Evolutionary conservation across 1,140 invertebrate genomes (phyloP), one percentile per base, ranked within the genome.

Genomic region (Andricus grossulariae): DNA sequence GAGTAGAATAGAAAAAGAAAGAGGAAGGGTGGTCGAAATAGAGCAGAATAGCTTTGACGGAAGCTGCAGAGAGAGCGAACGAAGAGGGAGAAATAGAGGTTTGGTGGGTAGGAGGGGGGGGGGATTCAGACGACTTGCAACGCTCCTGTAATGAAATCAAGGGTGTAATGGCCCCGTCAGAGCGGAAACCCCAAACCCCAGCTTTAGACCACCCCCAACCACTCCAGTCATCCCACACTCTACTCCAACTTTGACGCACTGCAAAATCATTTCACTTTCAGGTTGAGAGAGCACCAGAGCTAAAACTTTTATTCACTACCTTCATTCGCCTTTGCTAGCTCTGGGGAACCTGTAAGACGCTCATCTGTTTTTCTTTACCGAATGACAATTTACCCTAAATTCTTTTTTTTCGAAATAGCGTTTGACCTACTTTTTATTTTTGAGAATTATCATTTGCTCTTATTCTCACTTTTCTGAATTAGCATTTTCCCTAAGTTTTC

Each of bases 121-220:
- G 81, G 85, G 83, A 85, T 86, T 87, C 85, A 85, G 83, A 82
- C 85, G 86, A 87, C 83, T 83, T 84, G 85, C 79, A 84, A 86
- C 84, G 86, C 82, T 82, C 83, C 79, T 75, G 83, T 88, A 88
- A 88, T 88, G 85, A 88, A 88, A 88, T 88, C 87, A 88, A 85
- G 85, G 87, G 87, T 88, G 87, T 88, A 88, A 89, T 89, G 87
- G 88, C 82, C 86, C 85, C 87, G 88, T 86, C 87, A 87, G 88
- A 88, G 86, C 86, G 84, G 84, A 80, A 85, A 83, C 83, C 84
- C 84, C 25, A 25, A 25, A 2, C 25, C 25, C 25, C 3, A 25
- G 25, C 25, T 25, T 25, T 25, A 25, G 1, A 25, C 25, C 3
- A 25, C 25, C 3, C 82, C 57, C 71, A 84, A 80, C 72, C 81